Conservation (phyloP, 2,797 vertebrate genomes). For the Xiphorhynchus erythropygius region DNA sequence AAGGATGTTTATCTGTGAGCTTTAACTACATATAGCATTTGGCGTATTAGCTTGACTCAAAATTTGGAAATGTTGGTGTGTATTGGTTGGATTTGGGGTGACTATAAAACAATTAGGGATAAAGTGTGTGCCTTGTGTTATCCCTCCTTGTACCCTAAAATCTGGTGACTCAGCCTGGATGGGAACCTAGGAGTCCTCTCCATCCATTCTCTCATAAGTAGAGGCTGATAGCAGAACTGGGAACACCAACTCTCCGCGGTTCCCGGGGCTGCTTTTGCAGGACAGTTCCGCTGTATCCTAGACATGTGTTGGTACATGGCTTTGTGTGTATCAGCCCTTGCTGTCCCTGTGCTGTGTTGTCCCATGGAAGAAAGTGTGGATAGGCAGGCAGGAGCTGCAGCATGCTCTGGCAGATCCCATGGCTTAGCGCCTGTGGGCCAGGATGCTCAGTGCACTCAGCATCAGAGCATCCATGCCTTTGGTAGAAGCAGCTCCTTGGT, state of each 20-base stretch:
- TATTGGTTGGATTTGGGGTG: background rate
- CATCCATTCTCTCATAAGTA: background rate
- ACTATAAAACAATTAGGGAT: background rate
- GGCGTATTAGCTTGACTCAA: background rate
- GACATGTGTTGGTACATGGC: fast-evolving
- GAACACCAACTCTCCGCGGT: background rate
- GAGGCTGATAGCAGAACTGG: background rate
- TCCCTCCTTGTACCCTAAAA: background rate
- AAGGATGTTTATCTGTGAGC: background rate
- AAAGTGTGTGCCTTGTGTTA: background rate
- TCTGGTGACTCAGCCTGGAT: fast-evolving
- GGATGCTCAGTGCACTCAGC: fast-evolving
- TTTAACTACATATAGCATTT: background rate
- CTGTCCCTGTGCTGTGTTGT: background rate
- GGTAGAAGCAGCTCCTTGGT: background rate
- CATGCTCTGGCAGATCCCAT: fast-evolving
- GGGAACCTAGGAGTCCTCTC: background rate
- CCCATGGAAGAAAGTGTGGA: fast-evolving
- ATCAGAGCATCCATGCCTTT: fast-evolving
- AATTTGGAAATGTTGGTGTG: background rate
- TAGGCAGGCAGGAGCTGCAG: background rate
- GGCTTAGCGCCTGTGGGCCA: fast-evolving
- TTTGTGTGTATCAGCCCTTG: fast-evolving
- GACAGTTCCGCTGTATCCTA: background rate
- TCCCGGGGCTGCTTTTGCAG: background rate